Evolutionary conservation across 2,113 vertebrate species (phyloP), one percentile per base, ranked within the genome.

Genomic region (Mellivora capensis): DNA sequence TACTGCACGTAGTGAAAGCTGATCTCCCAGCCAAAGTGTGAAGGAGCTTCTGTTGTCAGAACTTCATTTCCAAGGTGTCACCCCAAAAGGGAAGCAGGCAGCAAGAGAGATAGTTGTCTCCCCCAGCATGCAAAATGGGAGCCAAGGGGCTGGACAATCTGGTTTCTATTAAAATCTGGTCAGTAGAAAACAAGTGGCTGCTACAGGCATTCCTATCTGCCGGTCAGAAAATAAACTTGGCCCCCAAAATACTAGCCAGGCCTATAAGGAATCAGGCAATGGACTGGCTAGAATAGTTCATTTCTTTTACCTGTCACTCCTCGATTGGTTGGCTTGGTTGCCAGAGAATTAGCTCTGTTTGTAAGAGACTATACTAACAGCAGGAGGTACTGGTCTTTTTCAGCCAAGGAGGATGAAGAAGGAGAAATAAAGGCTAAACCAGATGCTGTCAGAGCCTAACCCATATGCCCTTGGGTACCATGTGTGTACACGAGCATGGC

Each of bases 271-370:
- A 91, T 54, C 49, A 80, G 34, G 62, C 74, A 62, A 0, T 31
- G 17, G 72, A 44, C 29, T 37, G 37, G 61, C 44, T 85, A 10
- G 54, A 91, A 85, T 54, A 87, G 76, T 96, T 91, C 10, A 42
- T 94, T 84, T 97, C 62, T 76, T 90, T 80, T 84, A 59, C 29
- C 25, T 52, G 4, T 52, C 47, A 93, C 21, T 91, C 61, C 52
- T 69, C 6, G 31, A 7, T 34, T 67, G 14, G 31, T 57, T 39
- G 18, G 64, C 52, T 64, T 69, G 17, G 44, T 85, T 69, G 39
- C 61, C 89, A 89, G 72, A 77, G 71, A 79, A 72, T 88, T 21
- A 74, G 57, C 54, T 96, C 90, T 89, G 64, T 90, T 54, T 94
- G 10, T 91, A 62, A 77, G 88, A 90, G 39, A 71, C 49, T 54